Evolutionary conservation across 2,797 vertebrate genomes (phyloP), one percentile per base, ranked within the genome.

Genomic region (Heterohyrax brucei): DNA sequence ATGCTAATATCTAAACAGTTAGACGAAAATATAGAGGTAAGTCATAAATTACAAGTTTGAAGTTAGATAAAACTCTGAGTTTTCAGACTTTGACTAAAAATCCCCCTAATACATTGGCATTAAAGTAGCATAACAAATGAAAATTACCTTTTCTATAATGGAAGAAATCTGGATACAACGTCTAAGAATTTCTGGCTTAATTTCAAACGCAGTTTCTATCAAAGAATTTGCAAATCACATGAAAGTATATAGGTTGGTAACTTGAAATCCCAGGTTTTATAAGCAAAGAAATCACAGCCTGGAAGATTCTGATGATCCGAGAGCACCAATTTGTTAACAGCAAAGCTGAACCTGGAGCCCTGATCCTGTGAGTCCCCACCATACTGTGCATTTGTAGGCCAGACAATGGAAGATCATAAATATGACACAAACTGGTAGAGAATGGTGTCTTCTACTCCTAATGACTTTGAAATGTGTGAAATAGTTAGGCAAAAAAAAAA

Each of bases 401-500:
- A 87, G 39, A 62, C 14, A 93, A 30, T 64, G 10, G 33, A 86
- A 59, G 19, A 61, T n/a, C 28, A 59, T 86, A 66, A 92, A 24
- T 44, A 28, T 9, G 16, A 8, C 30, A 61, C 16, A 90, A 48
- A 4, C 13, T 92, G 19, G 48, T 53, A n/a, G 70, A 93, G 48
- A 82, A 48, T 26, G 26, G 6, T 72, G 28, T 26, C 64, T 83
- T 87, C 6, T 1, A 81, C 7, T 13, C 64, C 1, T 76, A 50
- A 59, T 82, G 62, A 1, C 2, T 75, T 77, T 72, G 62, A 85
- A 50, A 87, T 1, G 2, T 85, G 56, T 91, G 44, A 80, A 93
- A 68, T 89, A 28, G 50, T 93, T 86, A 87, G 84, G 21, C 21
- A 96, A 97, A 98, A 98, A 80, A 80, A 89, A 96, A 53, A n/a